A percentile compares a stretch with the other conserved stretches of the same genome.
These are phyloP conservation scores for Acronicta psi DNA, from an alignment of 2,888 invertebrate genomes.

Conservation along the genomic window DNA sequence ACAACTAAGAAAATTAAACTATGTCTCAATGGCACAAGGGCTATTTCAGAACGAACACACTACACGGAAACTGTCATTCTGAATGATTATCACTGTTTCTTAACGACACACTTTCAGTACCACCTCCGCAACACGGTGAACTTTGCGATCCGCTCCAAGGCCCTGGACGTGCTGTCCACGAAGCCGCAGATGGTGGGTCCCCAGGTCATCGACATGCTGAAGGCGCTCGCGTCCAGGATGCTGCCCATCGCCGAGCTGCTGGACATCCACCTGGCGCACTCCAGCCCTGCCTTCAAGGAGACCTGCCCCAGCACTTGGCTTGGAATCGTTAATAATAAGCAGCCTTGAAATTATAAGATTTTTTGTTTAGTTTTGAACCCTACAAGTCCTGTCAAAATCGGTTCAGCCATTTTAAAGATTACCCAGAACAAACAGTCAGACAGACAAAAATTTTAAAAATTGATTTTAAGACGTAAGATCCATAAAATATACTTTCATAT, in stretches of 20 bases:
- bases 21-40: too few relatives aligned
- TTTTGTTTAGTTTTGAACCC: too few relatives aligned
- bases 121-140: slow-evolving; percentile 80
- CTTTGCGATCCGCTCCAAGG: slow-evolving; percentile 70
- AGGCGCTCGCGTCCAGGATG: slow-evolving; percentile 70
- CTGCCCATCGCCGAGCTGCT: slow-evolving; percentile 78
- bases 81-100: too few relatives aligned
- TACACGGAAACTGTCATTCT: too few relatives aligned
- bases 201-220: slow-evolving; percentile 75
- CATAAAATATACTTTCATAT: too few relatives aligned
- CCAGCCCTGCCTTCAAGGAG: slow-evolving; percentile 80
- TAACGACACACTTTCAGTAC: slow-evolving; percentile 63
- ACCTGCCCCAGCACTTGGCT: slow-evolving; percentile 79
- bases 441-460: too few relatives aligned
- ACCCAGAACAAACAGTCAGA: too few relatives aligned
- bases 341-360: slow-evolving; percentile 45
- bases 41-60: too few relatives aligned
- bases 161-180: slow-evolving; percentile 71
- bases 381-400: too few relatives aligned
- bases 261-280: slow-evolving; percentile 79
- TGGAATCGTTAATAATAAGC: slow-evolving; percentile 82
- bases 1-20: too few relatives aligned
- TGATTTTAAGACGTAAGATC: too few relatives aligned
- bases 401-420: too few relatives aligned
- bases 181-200: slow-evolving; percentile 78